These are phyloP conservation scores for Pseudococcus jackbeardsleyi DNA, from an alignment of 2,888 invertebrate species.

Conservation along the genomic window DNA sequence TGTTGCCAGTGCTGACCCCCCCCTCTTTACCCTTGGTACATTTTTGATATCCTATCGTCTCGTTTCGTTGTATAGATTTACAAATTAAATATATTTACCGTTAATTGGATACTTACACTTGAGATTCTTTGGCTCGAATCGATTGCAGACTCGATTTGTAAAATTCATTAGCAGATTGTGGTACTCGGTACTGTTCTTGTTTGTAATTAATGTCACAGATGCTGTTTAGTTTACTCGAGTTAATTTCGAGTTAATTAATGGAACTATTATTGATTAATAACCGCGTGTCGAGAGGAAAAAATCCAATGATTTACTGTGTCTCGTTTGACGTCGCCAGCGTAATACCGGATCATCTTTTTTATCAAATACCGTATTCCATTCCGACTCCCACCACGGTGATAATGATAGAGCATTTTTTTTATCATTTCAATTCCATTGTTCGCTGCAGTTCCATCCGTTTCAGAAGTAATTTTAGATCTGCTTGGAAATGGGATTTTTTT, in stretches of 20 bases:
- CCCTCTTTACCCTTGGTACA: not conserved
- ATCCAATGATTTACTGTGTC: not conserved
- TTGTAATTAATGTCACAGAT: conserved; percentile 19
- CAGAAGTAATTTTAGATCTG: not conserved
- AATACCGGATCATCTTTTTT: conserved; percentile 15
- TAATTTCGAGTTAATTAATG: not conserved
- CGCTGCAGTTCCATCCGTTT: conserved; percentile 10
- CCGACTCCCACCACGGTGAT: not conserved
- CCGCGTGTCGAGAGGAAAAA: not conserved
- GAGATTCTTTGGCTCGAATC: not conserved
- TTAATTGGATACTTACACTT: not conserved
- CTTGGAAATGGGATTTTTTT: conserved; percentile 20
- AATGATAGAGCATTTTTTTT: conserved; percentile 32
- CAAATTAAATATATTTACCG: conserved; percentile 8
- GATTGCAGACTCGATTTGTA: not conserved
- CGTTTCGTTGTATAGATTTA: not conserved
- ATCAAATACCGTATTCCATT: not conserved
- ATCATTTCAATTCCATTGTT: not conserved
- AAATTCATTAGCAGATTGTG: not conserved
- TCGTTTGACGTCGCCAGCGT: not conserved
- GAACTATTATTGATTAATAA: not conserved
- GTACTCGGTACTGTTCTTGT: not conserved
- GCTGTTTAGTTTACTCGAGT: not conserved
- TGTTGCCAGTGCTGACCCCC: conserved; percentile 20
- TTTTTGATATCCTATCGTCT: not conserved